phyloP scores from a whole-genome alignment of 2,113 vertebrate species.

The Sylvilagus bachmani region DNA sequence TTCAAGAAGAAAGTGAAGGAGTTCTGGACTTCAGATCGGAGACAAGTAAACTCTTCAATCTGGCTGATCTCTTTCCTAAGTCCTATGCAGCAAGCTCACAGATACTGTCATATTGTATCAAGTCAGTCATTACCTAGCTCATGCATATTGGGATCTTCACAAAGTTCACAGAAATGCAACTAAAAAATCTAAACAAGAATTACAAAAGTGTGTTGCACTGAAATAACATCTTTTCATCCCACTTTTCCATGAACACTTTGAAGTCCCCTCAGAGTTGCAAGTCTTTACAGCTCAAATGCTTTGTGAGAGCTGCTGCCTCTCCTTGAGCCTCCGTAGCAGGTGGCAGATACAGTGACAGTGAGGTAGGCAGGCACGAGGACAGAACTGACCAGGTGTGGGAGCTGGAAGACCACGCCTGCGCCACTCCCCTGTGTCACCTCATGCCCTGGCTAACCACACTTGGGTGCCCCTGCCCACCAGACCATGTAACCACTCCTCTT shows the following conservation, averaged over 20 bases:
- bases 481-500: too few species aligned
- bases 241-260: too few species aligned
- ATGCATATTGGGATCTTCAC: not conserved
- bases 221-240: too few species aligned
- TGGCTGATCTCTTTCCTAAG: not conserved
- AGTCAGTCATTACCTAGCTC: not conserved
- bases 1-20: not conserved
- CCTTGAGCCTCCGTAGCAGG: not conserved
- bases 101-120: not conserved
- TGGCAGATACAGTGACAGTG: not conserved
- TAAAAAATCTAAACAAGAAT: too few species aligned
- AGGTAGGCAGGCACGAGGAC: not conserved
- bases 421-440: too few species aligned
- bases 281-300: not conserved
- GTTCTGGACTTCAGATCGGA: conserved; percentile 17
- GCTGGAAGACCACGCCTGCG: too few species aligned
- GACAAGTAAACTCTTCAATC: not conserved
- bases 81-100: not conserved
- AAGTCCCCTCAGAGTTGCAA: not conserved
- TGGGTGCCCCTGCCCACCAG: too few species aligned
- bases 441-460: too few species aligned
- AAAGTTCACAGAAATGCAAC: too few species aligned
- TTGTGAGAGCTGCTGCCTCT: not conserved
- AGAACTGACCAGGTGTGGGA: too few species aligned
- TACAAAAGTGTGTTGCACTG: not conserved